phyloP scores from a whole-genome alignment of 64 coral and sea anemone genomes.

The Actinia tenebrosa region DNA sequence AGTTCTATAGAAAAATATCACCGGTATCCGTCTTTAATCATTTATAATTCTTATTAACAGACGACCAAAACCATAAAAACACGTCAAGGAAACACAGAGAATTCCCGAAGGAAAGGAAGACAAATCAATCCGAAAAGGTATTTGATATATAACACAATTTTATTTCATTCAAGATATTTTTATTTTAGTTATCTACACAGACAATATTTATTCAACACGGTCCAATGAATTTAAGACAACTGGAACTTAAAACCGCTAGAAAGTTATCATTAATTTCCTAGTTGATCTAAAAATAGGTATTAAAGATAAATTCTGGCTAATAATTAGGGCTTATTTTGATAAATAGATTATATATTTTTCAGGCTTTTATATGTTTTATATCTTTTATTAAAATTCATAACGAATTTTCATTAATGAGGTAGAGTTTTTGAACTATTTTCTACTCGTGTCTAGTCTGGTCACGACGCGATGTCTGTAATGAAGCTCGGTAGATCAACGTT shows the following conservation, averaged over 20 bases:
- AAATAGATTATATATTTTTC: not conserved
- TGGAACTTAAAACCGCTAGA: not conserved
- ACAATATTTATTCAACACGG: not conserved
- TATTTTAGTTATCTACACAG: not conserved
- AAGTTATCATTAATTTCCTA: not conserved
- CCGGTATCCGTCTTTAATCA: not conserved
- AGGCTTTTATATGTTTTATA: not conserved
- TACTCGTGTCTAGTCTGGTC: not conserved
- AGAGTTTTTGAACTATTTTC: not conserved
- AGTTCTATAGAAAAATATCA: not conserved
- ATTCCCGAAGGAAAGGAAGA: not conserved
- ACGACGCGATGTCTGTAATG: not conserved
- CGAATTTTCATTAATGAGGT: not conserved
- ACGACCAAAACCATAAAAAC: not conserved
- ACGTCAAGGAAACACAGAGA: not conserved
- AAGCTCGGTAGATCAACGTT: no score
- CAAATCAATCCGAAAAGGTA: not conserved
- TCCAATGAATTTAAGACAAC: not conserved
- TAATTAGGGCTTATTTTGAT: not conserved
- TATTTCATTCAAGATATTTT: not conserved
- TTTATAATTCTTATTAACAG: not conserved
- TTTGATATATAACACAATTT: not conserved
- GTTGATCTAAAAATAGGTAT: not conserved
- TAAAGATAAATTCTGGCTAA: not conserved
- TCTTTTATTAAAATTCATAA: not conserved